Evolutionary conservation across 2,113 vertebrate genomes (phyloP).

Genomic region (Fulmarus glacialis): DNA sequence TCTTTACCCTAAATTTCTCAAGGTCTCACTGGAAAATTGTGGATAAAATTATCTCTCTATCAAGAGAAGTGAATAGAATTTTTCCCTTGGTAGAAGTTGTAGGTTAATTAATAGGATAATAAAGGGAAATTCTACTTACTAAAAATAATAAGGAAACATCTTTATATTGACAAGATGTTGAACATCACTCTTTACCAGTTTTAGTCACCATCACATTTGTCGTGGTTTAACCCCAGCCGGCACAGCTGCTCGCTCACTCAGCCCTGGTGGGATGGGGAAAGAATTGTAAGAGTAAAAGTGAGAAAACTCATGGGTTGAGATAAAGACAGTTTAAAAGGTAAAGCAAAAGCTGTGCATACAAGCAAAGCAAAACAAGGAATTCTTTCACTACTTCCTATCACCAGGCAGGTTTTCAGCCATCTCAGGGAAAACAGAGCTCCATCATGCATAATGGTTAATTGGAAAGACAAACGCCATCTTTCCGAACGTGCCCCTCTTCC

Average conservation of each 20-base stretch:
- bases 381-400: neutral
- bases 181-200: neutral
- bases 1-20: constrained; percentile 19
- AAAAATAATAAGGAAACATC: neutral
- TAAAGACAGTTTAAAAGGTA: neutral
- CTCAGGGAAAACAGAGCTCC: neutral
- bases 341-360: accelerated
- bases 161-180: neutral
- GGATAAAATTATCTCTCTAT: neutral
- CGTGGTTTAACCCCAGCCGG: neutral
- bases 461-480: neutral
- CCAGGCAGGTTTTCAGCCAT: neutral
- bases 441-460: accelerated
- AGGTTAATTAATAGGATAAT: constrained; percentile 49
- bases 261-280: neutral
- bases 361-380: neutral
- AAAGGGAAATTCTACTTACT: neutral
- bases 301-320: neutral
- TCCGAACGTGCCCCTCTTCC: accelerated
- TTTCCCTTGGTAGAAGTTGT: neutral
- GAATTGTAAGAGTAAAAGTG: neutral
- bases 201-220: neutral
- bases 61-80: neutral
- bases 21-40: neutral
- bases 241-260: neutral